Evolutionary conservation across 2,888 invertebrate genomes (phyloP).

Genomic region (Trisateles emortualis): DNA sequence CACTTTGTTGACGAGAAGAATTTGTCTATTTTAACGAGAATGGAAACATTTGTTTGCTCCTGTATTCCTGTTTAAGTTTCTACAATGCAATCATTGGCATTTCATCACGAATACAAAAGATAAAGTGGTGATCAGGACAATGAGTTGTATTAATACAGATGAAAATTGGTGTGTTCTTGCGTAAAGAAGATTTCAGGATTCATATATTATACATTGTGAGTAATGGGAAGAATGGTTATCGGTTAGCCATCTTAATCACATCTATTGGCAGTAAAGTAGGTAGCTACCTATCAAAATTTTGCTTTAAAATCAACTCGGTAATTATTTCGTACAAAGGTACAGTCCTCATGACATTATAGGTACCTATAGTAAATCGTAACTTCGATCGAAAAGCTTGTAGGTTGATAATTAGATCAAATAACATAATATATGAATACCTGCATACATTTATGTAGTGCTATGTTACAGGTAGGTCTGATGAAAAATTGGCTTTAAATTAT

Average conservation of each 20-base stretch:
- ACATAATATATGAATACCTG: constrained; percentile 30
- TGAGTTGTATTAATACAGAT: constrained; percentile 57
- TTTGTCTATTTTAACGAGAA: constrained; percentile 49
- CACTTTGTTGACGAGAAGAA: constrained; percentile 62
- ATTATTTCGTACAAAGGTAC: constrained; percentile 9
- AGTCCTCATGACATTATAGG: background rate
- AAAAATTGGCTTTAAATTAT: constrained; percentile 16
- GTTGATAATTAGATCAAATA: background rate
- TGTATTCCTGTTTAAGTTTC: constrained; percentile 35
- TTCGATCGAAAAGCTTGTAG: background rate
- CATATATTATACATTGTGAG: constrained; percentile 45
- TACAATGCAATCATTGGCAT: constrained; percentile 60
- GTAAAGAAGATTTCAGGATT: constrained; percentile 43
- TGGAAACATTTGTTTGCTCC: constrained; percentile 44
- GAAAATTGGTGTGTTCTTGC: constrained; percentile 53
- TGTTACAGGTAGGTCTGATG: constrained; percentile 29
- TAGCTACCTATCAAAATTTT: constrained; percentile 5
- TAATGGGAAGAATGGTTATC: constrained; percentile 27
- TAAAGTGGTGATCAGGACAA: constrained; percentile 56
- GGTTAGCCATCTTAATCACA: constrained; percentile 33
- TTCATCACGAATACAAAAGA: constrained; percentile 64
- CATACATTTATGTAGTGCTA: constrained; percentile 24
- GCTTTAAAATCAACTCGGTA: constrained; percentile 7
- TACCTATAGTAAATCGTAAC: background rate
- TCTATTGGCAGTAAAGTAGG: constrained; percentile 10